phyloP scores from a whole-genome alignment of 2,113 vertebrate species.

The Mus spicilegus region DNA sequence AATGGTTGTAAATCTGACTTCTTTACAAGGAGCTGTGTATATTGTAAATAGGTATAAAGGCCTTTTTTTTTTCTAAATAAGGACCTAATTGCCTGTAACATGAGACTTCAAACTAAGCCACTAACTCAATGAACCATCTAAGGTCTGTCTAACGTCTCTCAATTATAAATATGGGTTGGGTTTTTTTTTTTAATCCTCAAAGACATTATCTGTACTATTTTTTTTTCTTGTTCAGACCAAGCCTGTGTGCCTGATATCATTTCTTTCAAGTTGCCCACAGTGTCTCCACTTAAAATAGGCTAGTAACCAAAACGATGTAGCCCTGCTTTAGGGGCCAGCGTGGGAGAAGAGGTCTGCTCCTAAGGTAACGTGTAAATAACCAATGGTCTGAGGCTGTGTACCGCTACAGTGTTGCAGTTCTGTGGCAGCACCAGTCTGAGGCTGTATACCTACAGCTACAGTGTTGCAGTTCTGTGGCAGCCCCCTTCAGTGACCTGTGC shows the following conservation, averaged over 20 bases:
- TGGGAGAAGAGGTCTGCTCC: slow-evolving; percentile 75
- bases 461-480: slow-evolving; percentile 82
- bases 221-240: slow-evolving; percentile 73
- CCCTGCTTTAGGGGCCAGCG: slow-evolving; percentile 81
- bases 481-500: slow-evolving; percentile 77
- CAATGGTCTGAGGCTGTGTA: slow-evolving; percentile 43
- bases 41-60: slow-evolving; percentile 96
- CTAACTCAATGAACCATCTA: slow-evolving; percentile 81
- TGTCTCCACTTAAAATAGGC: slow-evolving; percentile 83
- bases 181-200: slow-evolving; percentile 66
- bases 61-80: slow-evolving; percentile 93
- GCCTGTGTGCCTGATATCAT: slow-evolving; percentile 81
- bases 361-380: slow-evolving; percentile 77
- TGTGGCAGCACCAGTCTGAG: slow-evolving; percentile 64
- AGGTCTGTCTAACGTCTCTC: slow-evolving; percentile 86
- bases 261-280: slow-evolving; percentile 84
- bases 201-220: slow-evolving; percentile 84
- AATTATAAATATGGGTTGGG: slow-evolving; percentile 81
- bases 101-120: slow-evolving; percentile 92
- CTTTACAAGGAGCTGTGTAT: slow-evolving; percentile 91
- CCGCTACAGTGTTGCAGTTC: no score
- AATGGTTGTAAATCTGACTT: slow-evolving; percentile 89
- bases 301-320: slow-evolving; percentile 81
- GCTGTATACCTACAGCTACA: slow-evolving; percentile 77
- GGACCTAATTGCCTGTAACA: slow-evolving; percentile 92